Conservation (phyloP, 2,113 vertebrate species). For the Diglossa brunneiventris region DNA sequence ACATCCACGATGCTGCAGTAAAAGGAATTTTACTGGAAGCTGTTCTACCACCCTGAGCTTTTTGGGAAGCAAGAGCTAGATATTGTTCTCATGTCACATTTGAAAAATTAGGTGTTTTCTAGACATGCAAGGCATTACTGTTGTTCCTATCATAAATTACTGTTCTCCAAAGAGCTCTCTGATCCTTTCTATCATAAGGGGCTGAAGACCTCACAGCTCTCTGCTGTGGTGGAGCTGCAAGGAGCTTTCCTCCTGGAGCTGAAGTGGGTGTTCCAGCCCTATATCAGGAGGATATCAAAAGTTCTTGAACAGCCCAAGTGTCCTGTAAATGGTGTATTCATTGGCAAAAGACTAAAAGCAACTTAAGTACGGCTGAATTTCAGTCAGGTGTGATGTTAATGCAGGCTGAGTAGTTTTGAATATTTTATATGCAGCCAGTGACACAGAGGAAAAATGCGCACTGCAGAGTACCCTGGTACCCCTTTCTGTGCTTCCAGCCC, state of each 20-base stretch:
- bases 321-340: background rate
- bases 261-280: background rate
- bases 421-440: conserved; percentile 36
- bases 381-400: conserved; percentile 28
- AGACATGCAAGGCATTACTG: background rate
- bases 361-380: background rate
- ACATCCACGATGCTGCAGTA: background rate
- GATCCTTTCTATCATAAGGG: background rate
- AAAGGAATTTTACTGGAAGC: background rate
- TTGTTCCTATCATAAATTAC: background rate
- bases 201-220: background rate
- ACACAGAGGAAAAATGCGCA: background rate
- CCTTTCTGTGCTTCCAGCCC: background rate
- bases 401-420: conserved; percentile 1
- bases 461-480: background rate
- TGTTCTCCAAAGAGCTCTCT: background rate
- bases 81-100: background rate
- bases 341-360: background rate
- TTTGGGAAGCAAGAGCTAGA: background rate
- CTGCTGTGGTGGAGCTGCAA: background rate
- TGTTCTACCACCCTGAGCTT: background rate
- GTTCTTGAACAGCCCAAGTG: background rate
- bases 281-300: fast-evolving
- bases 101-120: background rate
- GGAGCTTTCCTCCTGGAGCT: background rate